Percentiles rank a stretch among this genome's conserved stretches.
Conservation (phyloP, 2,888 invertebrate genomes). For the Lasioglossum figueresi region DNA sequence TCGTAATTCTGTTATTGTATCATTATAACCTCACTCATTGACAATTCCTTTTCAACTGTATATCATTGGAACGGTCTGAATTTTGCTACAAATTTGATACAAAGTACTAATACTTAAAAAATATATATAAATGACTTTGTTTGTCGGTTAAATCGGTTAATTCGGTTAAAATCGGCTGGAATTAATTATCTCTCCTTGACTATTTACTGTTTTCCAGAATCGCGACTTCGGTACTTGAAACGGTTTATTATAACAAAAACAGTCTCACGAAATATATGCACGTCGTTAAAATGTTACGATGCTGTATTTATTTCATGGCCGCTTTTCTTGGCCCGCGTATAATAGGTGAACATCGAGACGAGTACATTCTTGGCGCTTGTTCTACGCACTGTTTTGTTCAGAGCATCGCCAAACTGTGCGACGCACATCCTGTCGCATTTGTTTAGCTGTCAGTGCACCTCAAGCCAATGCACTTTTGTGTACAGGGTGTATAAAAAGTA, state of each 20-base stretch:
- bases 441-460: too few relatives aligned
- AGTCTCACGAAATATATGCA: neutral
- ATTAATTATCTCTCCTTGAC: too few relatives aligned
- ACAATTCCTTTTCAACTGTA: too few relatives aligned
- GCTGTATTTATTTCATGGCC: conserved; percentile 5
- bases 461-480: neutral
- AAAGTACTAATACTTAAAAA: too few relatives aligned
- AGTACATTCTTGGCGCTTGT: conserved; percentile 45
- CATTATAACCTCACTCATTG: too few relatives aligned
- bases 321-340: conserved; percentile 30
- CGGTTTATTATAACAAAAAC: neutral
- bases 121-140: too few relatives aligned
- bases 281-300: neutral
- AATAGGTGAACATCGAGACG: conserved; percentile 23
- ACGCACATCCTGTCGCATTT: neutral
- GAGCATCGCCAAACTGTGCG: neutral
- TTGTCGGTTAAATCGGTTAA: too few relatives aligned
- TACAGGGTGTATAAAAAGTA: neutral
- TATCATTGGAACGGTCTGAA: too few relatives aligned
- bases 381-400: conserved; percentile 16
- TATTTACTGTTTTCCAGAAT: too few relatives aligned
- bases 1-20: too few relatives aligned
- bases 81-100: too few relatives aligned
- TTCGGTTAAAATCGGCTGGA: too few relatives aligned
- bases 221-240: neutral